A percentile compares a stretch with the other conserved stretches of the same genome.
phyloP scores from a whole-genome alignment of 2,797 vertebrate species.

The Lepilemur ruficaudatus region DNA sequence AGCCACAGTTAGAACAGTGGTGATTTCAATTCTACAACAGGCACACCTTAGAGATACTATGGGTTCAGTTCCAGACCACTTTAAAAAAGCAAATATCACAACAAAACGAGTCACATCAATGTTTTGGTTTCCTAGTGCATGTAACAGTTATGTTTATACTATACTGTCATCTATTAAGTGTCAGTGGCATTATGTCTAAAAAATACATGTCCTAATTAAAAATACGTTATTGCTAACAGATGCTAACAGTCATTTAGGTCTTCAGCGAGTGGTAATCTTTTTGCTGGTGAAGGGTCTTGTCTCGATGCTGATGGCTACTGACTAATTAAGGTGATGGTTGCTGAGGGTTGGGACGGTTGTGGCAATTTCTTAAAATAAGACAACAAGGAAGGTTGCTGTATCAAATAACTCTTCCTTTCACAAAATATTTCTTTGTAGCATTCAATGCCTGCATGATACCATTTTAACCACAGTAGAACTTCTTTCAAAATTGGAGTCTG shows the following conservation, averaged over 20 bases:
- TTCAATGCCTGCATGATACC: not conserved
- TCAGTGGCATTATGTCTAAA: not conserved
- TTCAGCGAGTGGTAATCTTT: not conserved
- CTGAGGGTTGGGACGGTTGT: not conserved
- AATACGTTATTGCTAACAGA: not conserved
- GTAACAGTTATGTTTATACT: not conserved
- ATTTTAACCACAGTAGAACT: not conserved
- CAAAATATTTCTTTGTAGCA: not conserved
- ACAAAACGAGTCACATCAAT: not conserved
- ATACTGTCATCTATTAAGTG: not conserved
- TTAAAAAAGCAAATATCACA: not conserved
- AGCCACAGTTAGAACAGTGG: not conserved
- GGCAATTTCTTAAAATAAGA: not conserved
- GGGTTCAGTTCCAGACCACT: not conserved
- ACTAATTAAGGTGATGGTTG: not conserved
- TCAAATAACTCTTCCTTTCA: not conserved
- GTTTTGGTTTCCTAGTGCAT: not conserved
- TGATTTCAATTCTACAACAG: slow-evolving; percentile 1
- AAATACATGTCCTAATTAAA: not conserved
- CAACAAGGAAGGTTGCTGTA: not conserved
- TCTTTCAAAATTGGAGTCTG: not conserved
- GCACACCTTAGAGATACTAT: not conserved
- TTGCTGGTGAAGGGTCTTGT: not conserved
- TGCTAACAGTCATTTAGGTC: not conserved
- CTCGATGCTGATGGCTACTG: not conserved